Evolutionary conservation across 2,797 vertebrate species (phyloP).

Genomic region (Syndactyla subalaris): DNA sequence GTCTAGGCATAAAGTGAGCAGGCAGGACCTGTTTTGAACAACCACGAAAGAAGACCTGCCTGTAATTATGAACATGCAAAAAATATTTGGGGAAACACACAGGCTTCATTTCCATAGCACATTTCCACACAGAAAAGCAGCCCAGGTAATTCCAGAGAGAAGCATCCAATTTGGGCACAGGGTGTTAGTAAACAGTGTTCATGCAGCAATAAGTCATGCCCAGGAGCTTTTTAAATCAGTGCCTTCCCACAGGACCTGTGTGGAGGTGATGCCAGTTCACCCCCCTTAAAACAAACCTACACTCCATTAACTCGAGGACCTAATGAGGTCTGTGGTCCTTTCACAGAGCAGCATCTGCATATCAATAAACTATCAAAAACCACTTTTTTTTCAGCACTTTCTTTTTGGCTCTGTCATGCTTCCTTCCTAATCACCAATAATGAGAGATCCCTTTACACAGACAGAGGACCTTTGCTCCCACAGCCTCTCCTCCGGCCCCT

Average conservation of each 20-base stretch:
- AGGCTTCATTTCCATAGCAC: neutral
- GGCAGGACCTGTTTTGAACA: neutral
- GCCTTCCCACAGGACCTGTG: neutral
- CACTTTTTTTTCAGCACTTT: neutral
- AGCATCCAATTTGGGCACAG: neutral
- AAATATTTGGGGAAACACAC: neutral
- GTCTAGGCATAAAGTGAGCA: neutral
- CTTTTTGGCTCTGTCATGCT: neutral
- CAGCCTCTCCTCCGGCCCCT: neutral
- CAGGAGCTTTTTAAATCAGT: neutral
- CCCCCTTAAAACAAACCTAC: neutral
- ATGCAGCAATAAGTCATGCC: neutral
- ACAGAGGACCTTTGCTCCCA: neutral
- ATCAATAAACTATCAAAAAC: neutral
- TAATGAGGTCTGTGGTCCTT: neutral
- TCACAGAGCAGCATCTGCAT: neutral
- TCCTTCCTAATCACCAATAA: constrained; percentile 42
- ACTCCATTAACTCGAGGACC: neutral
- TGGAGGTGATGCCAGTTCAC: neutral
- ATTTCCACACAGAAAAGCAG: neutral
- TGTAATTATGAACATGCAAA: neutral
- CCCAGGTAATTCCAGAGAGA: neutral
- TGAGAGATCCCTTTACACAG: neutral
- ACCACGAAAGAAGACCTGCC: neutral
- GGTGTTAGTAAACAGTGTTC: neutral